phyloP scores from a whole-genome alignment of 1,140 invertebrate genomes.

The Drosophila micromelanica region DNA sequence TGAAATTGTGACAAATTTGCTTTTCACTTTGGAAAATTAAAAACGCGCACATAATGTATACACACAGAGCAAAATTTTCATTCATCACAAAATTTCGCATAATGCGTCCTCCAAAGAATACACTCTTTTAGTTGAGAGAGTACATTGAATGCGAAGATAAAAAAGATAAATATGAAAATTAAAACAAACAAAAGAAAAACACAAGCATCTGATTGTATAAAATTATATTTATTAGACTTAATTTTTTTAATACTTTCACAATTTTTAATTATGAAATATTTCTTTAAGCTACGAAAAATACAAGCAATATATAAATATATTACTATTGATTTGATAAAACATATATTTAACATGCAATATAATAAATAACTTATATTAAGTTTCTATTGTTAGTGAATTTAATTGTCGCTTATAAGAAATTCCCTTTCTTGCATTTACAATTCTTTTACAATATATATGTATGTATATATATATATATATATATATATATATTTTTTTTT shows the following conservation, averaged over 20 bases:
- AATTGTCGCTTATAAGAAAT: background rate
- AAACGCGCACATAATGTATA: slow-evolving; percentile 71
- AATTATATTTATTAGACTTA: too few relatives aligned
- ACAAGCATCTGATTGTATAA: too few relatives aligned
- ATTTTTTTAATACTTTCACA: too few relatives aligned
- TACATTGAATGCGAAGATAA: background rate
- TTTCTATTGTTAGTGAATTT: slow-evolving; percentile 6
- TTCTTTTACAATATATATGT: slow-evolving; percentile 1
- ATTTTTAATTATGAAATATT: too few relatives aligned
- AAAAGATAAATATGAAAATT: background rate
- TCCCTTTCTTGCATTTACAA: slow-evolving; percentile 5
- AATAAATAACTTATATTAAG: too few relatives aligned
- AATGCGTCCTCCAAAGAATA: slow-evolving; percentile 34
- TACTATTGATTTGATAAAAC: too few relatives aligned
- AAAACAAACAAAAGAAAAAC: too few relatives aligned
- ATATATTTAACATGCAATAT: too few relatives aligned
- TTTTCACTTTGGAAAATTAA: slow-evolving; percentile 81
- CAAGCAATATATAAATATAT: too few relatives aligned
- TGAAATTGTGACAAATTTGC: slow-evolving; percentile 78
- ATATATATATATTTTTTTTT: slow-evolving; percentile 6
- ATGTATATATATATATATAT: slow-evolving; percentile 5
- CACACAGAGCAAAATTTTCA: slow-evolving; percentile 49
- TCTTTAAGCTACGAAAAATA: too few relatives aligned
- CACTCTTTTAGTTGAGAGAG: slow-evolving; percentile 1
- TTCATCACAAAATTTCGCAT: slow-evolving; percentile 69